A percentile compares a stretch with the other conserved stretches of the same genome.
Conservation (phyloP, 2,888 invertebrate species). For the Clunio marinus region DNA sequence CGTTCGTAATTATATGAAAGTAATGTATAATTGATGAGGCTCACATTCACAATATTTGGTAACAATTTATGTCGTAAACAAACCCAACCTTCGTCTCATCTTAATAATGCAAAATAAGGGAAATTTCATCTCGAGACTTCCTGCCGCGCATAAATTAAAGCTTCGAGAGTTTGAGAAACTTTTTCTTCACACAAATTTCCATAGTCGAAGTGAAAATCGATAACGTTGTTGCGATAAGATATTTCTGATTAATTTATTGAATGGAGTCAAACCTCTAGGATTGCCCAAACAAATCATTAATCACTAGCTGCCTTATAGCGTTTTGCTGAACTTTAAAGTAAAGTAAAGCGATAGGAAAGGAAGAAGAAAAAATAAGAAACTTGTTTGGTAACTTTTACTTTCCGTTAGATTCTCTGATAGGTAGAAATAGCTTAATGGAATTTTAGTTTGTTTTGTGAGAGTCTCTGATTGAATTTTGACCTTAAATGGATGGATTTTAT, state of each 20-base stretch:
- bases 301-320: not conserved
- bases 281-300: not conserved
- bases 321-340: not conserved
- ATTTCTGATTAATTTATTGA: not conserved
- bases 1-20: not conserved
- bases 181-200: not conserved
- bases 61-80: not conserved
- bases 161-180: not conserved
- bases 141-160: slow-evolving; percentile 17
- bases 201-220: not conserved
- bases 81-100: not conserved
- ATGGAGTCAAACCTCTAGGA: not conserved
- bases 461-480: too few relatives aligned
- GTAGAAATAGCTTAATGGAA: not conserved
- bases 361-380: slow-evolving; percentile 3
- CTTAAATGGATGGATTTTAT: not conserved
- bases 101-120: not conserved
- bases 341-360: not conserved
- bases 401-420: slow-evolving; percentile 10
- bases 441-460: not conserved
- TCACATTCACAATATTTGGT: not conserved
- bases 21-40: not conserved
- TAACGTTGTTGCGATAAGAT: not conserved
- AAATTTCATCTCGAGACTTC: slow-evolving; percentile 17
- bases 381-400: slow-evolving; percentile 9